These are phyloP conservation scores for Spisula solida DNA, from an alignment of 2,888 invertebrate genomes.

Conservation along the genomic window DNA sequence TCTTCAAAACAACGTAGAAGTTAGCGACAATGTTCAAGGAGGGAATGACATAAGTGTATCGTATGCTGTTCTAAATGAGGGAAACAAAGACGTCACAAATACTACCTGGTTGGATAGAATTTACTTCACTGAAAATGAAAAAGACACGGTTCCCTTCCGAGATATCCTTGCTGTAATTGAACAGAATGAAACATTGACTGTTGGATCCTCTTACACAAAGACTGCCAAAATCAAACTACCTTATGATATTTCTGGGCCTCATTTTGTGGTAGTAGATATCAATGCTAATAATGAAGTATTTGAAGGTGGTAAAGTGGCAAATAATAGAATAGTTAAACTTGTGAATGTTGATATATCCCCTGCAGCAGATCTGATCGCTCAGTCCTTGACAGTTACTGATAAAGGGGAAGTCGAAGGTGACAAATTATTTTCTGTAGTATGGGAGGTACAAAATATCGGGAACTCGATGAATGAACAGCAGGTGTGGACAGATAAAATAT, in stretches of 20 bases:
- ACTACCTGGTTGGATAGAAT: constrained; percentile 21
- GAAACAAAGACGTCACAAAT: constrained; percentile 5
- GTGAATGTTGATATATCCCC: constrained; percentile 36
- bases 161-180: neutral
- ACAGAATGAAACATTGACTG: neutral
- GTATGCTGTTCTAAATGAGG: constrained; percentile 20
- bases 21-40: neutral
- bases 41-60: neutral
- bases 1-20: neutral
- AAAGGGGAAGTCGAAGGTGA: neutral
- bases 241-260: constrained; percentile 23
- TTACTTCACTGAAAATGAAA: neutral
- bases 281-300: constrained; percentile 25
- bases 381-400: neutral
- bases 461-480: constrained; percentile 29
- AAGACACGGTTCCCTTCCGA: neutral
- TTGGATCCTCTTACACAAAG: neutral
- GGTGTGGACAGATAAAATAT: constrained; percentile 43
- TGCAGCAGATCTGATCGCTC: constrained; percentile 38
- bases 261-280: constrained; percentile 2
- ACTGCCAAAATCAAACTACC: constrained; percentile 30
- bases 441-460: constrained; percentile 54
- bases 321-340: constrained; percentile 25
- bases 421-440: constrained; percentile 14
- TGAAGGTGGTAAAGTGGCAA: constrained; percentile 41